phyloP scores from a whole-genome alignment of 2,113 vertebrate genomes.

The Periophthalmus modestus region DNA sequence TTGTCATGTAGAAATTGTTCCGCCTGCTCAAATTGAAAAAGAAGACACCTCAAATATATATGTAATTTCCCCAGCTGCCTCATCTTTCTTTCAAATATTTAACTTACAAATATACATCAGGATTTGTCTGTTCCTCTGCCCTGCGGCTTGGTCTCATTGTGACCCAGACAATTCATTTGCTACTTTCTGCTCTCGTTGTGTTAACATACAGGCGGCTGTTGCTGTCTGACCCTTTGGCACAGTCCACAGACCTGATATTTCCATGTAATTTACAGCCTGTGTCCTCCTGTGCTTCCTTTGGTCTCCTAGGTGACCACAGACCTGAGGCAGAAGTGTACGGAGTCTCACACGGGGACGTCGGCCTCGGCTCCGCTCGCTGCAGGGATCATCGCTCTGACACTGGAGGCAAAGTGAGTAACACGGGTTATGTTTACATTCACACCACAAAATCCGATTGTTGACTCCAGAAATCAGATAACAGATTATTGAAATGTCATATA shows the following conservation, averaged over 20 bases:
- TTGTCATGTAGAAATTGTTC: too few relatives aligned
- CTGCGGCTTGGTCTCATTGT: conserved; percentile 43
- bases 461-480: too few relatives aligned
- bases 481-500: too few relatives aligned
- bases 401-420: conserved; percentile 8
- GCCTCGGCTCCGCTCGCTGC: conserved; percentile 76
- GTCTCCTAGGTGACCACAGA: conserved; percentile 77
- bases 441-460: not conserved
- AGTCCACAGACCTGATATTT: conserved; percentile 34
- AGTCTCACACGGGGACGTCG: conserved; percentile 72
- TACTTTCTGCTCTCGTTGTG: conserved; percentile 22
- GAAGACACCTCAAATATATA: not conserved
- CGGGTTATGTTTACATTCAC: not conserved
- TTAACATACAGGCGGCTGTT: conserved; percentile 22
- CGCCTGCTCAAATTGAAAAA: too few relatives aligned
- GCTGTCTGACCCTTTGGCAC: conserved; percentile 28
- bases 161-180: conserved; percentile 59
- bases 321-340: conserved; percentile 64
- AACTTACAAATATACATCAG: conserved; percentile 10
- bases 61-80: not conserved
- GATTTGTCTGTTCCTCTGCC: conserved; percentile 16
- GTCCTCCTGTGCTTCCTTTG: conserved; percentile 4
- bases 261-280: not conserved
- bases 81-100: not conserved
- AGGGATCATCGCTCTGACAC: conserved; percentile 54